phyloP scores from a whole-genome alignment of 2,888 invertebrate species.

The Chymomyza fuscimana region DNA sequence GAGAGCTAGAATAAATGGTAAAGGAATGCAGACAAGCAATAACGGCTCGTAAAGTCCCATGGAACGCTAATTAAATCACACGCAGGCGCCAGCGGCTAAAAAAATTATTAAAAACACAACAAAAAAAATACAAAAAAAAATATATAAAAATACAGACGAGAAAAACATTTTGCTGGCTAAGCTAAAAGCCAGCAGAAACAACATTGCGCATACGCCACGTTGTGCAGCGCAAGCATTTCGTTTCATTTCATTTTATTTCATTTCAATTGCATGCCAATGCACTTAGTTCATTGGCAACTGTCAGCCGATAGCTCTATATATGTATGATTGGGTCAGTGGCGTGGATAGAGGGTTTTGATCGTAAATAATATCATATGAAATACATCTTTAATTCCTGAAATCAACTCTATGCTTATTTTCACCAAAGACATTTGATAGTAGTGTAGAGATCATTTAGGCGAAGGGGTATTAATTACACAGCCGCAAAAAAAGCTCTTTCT shows the following conservation, averaged over 20 bases:
- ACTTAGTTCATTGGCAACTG: conserved; percentile 45
- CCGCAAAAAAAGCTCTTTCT: too few relatives aligned
- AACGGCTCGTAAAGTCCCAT: conserved; percentile 43
- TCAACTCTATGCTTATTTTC: too few relatives aligned
- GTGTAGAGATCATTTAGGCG: too few relatives aligned
- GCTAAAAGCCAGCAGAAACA: conserved; percentile 31
- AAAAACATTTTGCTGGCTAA: conserved; percentile 40
- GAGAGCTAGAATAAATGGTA: conserved; percentile 9
- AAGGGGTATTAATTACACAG: too few relatives aligned
- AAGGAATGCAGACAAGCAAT: conserved; percentile 31
- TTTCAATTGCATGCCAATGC: conserved; percentile 72
- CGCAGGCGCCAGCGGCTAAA: conserved; percentile 56
- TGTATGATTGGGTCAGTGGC: not conserved
- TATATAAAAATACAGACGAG: not conserved
- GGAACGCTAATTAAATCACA: conserved; percentile 55
- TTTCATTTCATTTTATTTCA: conserved; percentile 24
- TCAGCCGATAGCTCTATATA: not conserved
- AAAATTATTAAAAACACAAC: not conserved
- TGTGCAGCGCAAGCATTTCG: conserved; percentile 57
- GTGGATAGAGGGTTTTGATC: too few relatives aligned
- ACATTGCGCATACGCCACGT: conserved; percentile 71
- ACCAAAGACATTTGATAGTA: too few relatives aligned
- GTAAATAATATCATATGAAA: too few relatives aligned
- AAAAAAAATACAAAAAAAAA: not conserved
- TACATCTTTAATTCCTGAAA: too few relatives aligned